Percentiles rank a stretch among this genome's conserved stretches.
These are phyloP conservation scores for Ferrisia virgata DNA, from an alignment of 2,888 invertebrate genomes.

Conservation along the genomic window DNA sequence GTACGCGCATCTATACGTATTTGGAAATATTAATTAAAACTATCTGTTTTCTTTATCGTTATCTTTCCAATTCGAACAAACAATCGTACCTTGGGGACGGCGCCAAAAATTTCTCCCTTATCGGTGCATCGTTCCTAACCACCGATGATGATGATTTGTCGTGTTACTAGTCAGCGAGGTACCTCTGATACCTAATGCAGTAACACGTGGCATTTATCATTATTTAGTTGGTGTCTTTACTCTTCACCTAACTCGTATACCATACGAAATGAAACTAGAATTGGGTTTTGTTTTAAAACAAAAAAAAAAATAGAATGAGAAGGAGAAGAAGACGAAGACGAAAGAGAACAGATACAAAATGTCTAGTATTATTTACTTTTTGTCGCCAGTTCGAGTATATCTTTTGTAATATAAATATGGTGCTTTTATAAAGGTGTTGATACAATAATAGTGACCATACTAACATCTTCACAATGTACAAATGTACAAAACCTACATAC, in stretches of 20 bases:
- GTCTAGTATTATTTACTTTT: conserved; percentile 2
- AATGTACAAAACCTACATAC: not conserved
- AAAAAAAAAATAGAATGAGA: not conserved
- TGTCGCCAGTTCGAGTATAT: not conserved
- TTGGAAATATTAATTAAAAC: conserved; percentile 39
- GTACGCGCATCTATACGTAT: not conserved
- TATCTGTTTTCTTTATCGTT: conserved; percentile 13
- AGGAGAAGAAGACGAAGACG: too few relatives aligned
- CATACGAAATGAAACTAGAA: too few relatives aligned
- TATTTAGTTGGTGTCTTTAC: not conserved
- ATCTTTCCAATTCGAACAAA: not conserved
- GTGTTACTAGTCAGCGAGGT: not conserved
- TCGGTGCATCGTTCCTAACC: not conserved
- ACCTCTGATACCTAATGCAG: too few relatives aligned
- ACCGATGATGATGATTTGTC: not conserved
- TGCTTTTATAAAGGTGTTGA: not conserved
- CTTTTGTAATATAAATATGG: conserved; percentile 21
- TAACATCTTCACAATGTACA: not conserved
- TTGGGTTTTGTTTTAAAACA: conserved; percentile 10
- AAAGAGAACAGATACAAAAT: too few relatives aligned
- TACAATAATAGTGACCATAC: not conserved
- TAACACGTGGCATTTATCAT: conserved; percentile 1
- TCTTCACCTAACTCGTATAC: not conserved
- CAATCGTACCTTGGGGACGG: not conserved
- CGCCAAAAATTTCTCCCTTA: not conserved